A percentile compares a stretch with the other conserved stretches of the same genome.
Conservation (phyloP, 2,113 vertebrate genomes). For the Lasiurus borealis region DNA sequence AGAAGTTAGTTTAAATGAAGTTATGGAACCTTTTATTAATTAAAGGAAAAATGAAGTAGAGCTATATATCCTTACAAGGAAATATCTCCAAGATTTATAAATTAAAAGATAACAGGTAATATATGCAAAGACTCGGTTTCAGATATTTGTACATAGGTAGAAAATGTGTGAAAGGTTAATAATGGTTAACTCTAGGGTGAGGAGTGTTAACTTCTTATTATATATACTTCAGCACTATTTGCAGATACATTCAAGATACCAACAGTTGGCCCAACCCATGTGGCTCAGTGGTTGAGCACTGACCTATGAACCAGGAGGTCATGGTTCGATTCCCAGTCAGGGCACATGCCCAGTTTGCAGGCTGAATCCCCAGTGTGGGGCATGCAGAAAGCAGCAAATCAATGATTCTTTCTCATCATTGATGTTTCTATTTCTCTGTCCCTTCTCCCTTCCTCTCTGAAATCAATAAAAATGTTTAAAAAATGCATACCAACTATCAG, state of each 20-base stretch:
- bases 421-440: too few species aligned
- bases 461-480: too few species aligned
- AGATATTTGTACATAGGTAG: background rate
- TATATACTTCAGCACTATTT: background rate
- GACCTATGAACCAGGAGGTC: too few species aligned
- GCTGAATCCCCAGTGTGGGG: too few species aligned
- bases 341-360: too few species aligned
- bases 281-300: too few species aligned
- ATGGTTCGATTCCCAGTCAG: too few species aligned
- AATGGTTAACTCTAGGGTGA: background rate
- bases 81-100: background rate
- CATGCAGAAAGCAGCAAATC: too few species aligned
- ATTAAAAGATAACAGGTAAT: background rate
- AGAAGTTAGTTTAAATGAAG: conserved; percentile 28
- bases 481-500: background rate
- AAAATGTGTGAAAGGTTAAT: background rate
- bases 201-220: background rate
- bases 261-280: too few species aligned
- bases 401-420: too few species aligned
- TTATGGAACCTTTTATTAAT: background rate
- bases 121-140: background rate
- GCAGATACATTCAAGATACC: background rate
- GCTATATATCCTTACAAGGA: background rate
- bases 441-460: too few species aligned
- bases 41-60: background rate